phyloP scores from a whole-genome alignment of 2,113 vertebrate genomes.

The Syngnathoides biaculeatus region DNA sequence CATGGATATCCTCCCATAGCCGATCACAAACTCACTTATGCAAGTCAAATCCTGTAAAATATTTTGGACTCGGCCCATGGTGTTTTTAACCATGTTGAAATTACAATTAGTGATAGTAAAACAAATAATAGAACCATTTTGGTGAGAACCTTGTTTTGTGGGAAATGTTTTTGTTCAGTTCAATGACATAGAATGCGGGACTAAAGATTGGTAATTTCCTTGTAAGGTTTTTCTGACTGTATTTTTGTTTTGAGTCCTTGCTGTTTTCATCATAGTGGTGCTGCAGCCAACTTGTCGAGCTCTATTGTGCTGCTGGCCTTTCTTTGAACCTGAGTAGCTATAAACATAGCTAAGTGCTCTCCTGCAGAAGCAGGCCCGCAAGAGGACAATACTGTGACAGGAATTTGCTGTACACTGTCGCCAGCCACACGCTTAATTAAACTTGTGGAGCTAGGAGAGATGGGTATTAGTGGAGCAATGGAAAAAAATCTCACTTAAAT shows the following conservation, averaged over 20 bases:
- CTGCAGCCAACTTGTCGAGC: constrained; percentile 47
- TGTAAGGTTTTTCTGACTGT: constrained; percentile 35
- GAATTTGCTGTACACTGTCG: constrained; percentile 52
- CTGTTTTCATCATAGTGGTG: constrained; percentile 59
- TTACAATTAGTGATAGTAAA: constrained; percentile 21
- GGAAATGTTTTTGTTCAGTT: constrained; percentile 52
- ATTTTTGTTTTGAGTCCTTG: constrained; percentile 56
- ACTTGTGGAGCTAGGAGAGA: constrained; percentile 25
- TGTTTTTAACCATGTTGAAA: constrained; percentile 27
- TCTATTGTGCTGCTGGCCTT: constrained; percentile 67
- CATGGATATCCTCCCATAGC: constrained; percentile 15
- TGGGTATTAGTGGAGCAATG: constrained; percentile 39
- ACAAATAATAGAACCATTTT: constrained; percentile 39
- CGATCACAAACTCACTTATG: constrained; percentile 18
- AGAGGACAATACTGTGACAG: constrained; percentile 67
- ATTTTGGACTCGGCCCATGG: constrained; percentile 27
- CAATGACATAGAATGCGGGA: constrained; percentile 32
- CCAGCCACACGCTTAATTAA: constrained; percentile 27
- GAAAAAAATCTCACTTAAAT: constrained; percentile 53
- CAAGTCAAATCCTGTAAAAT: constrained; percentile 32
- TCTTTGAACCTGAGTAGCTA: constrained; percentile 68
- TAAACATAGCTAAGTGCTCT: constrained; percentile 70
- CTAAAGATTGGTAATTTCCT: constrained; percentile 48
- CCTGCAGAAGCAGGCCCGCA: constrained; percentile 50
- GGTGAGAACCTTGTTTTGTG: constrained; percentile 29